Percentiles rank a stretch among this genome's conserved stretches.
These are phyloP conservation scores for Ovis canadensis DNA, from an alignment of 2,113 vertebrate genomes.

Conservation along the genomic window DNA sequence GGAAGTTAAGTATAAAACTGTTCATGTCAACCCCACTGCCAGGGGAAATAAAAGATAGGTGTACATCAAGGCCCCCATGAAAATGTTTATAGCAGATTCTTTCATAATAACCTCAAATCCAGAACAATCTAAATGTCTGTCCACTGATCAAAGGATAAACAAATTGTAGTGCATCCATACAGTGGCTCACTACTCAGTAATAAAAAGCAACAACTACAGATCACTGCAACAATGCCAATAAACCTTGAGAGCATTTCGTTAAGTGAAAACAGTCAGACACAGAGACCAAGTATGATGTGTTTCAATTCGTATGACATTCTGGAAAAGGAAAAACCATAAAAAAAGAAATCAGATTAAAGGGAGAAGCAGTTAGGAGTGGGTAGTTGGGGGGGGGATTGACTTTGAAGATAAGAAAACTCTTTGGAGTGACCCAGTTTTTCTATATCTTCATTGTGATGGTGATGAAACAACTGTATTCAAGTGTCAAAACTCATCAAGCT, in stretches of 20 bases:
- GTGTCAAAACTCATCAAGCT: not conserved
- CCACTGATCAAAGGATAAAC: not conserved
- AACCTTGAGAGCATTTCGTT: not conserved
- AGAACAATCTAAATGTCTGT: not conserved
- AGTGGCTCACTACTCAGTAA: not conserved
- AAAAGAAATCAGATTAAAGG: not conserved
- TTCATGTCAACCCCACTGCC: not conserved
- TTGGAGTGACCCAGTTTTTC: not conserved
- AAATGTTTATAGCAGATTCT: not conserved
- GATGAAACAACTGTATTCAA: not conserved
- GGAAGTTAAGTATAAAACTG: not conserved
- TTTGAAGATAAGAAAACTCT: not conserved
- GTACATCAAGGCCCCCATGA: not conserved
- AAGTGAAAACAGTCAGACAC: not conserved
- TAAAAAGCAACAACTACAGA: not conserved
- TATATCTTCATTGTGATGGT: not conserved
- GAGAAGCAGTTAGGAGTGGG: not conserved
- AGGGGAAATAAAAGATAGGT: not conserved
- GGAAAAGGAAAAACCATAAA: not conserved
- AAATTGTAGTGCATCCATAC: not conserved
- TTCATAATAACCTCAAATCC: not conserved
- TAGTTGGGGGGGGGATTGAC: not conserved
- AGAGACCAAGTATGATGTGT: not conserved
- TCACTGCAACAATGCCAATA: not conserved
- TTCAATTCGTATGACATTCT: not conserved